Percentiles rank a stretch among this genome's conserved stretches.
phyloP scores from a whole-genome alignment of 2,888 invertebrate species.

The Leptura quadrifasciata region DNA sequence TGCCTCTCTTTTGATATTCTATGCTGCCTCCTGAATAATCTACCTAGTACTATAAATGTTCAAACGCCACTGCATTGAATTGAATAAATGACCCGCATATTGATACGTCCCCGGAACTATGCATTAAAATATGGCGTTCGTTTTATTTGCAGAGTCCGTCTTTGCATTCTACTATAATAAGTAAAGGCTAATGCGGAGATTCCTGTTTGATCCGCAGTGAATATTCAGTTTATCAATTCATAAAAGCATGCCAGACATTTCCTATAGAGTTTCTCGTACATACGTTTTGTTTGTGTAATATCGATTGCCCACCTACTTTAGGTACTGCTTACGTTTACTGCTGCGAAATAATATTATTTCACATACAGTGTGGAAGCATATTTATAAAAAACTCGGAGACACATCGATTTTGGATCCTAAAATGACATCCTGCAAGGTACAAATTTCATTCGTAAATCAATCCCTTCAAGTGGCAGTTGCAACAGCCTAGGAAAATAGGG shows the following conservation, averaged over 20 bases:
- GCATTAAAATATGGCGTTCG: slow-evolving; percentile 11
- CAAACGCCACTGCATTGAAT: background rate
- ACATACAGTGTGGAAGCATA: too few relatives aligned
- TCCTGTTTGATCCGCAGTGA: slow-evolving; percentile 11
- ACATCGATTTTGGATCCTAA: too few relatives aligned
- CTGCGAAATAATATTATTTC: too few relatives aligned
- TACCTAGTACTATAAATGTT: too few relatives aligned
- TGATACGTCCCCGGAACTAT: slow-evolving; percentile 23
- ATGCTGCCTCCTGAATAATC: background rate
- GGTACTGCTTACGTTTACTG: too few relatives aligned
- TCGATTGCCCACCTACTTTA: background rate
- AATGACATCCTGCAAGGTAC: too few relatives aligned
- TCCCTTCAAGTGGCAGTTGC: too few relatives aligned
- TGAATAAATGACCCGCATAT: slow-evolving; percentile 11
- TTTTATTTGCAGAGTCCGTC: slow-evolving; percentile 3
- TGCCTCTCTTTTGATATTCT: background rate
- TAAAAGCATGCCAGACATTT: slow-evolving; percentile 8
- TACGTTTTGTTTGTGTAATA: background rate
- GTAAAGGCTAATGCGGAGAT: background rate
- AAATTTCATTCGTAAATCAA: too few relatives aligned
- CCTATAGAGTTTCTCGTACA: background rate
- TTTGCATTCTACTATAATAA: slow-evolving; percentile 14
- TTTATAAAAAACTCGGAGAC: too few relatives aligned
- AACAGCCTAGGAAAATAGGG: too few relatives aligned
- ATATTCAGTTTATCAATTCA: background rate